Evolutionary conservation across 2,113 vertebrate genomes (phyloP).

Genomic region (Pteruthius melanotis): DNA sequence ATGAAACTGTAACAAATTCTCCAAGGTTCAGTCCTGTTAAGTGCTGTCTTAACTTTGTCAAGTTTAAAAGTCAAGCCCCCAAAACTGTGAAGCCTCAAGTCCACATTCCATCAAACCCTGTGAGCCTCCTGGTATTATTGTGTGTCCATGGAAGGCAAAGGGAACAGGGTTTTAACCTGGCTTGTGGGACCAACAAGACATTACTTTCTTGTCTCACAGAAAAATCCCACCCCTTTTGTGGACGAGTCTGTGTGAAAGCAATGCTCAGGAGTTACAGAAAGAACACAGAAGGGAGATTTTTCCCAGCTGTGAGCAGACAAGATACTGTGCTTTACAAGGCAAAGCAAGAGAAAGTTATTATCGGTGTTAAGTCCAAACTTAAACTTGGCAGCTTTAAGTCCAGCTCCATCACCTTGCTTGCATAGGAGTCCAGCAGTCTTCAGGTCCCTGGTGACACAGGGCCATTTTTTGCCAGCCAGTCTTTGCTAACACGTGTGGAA

Average conservation of each 20-base stretch:
- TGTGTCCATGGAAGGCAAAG: background rate
- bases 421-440: background rate
- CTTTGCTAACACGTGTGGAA: background rate
- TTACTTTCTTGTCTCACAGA: background rate
- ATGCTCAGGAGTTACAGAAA: background rate
- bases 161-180: background rate
- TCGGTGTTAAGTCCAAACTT: background rate
- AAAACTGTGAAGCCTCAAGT: background rate
- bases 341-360: background rate
- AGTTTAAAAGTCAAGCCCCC: background rate
- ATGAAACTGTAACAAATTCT: background rate
- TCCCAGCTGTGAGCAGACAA: background rate
- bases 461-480: background rate
- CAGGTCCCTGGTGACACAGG: no score
- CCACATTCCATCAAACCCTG: fast-evolving
- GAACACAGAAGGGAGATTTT: background rate
- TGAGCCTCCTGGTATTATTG: background rate
- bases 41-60: background rate
- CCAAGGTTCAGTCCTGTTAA: background rate
- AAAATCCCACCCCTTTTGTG: background rate
- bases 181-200: background rate
- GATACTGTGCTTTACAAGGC: background rate
- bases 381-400: background rate
- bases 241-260: background rate
- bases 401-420: background rate